These are phyloP conservation scores for Acronicta aceris DNA, from an alignment of 2,888 invertebrate species.

Conservation along the genomic window DNA sequence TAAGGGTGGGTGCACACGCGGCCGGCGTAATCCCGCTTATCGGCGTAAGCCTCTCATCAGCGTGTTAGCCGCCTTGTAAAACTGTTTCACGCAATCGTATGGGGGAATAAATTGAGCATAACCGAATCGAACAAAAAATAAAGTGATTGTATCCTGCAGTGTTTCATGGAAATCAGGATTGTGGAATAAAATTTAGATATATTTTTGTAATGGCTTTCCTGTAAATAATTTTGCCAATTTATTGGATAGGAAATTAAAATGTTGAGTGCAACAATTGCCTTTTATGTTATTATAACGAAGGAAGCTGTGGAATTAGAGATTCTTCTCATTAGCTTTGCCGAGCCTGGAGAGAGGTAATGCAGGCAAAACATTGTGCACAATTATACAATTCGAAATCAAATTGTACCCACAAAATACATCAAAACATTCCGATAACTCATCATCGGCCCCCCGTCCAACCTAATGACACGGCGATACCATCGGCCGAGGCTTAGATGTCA, in stretches of 20 bases:
- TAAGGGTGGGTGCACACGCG: conserved; percentile 68
- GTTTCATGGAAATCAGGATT: conserved; percentile 21
- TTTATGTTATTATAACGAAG: background rate
- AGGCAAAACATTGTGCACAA: background rate
- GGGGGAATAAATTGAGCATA: conserved; percentile 57
- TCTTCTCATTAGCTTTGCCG: too few relatives aligned
- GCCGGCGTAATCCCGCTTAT: conserved; percentile 74
- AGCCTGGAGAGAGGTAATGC: too few relatives aligned
- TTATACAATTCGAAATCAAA: background rate
- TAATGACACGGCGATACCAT: conserved; percentile 73
- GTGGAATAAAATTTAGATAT: conserved; percentile 11
- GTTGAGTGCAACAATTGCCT: background rate
- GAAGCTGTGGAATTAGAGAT: background rate
- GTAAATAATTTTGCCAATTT: background rate
- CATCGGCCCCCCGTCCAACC: conserved; percentile 35
- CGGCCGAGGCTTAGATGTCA: conserved; percentile 80
- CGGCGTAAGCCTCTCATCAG: conserved; percentile 81
- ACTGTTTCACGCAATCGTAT: conserved; percentile 47
- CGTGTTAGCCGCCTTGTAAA: conserved; percentile 58
- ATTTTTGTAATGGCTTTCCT: conserved; percentile 7
- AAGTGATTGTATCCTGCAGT: conserved; percentile 37
- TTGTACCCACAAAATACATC: conserved; percentile 25
- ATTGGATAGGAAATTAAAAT: background rate
- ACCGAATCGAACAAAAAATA: conserved; percentile 50
- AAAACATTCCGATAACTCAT: conserved; percentile 48